Evolutionary conservation across 2,113 vertebrate species (phyloP).

Genomic region (Polypterus senegalus): DNA sequence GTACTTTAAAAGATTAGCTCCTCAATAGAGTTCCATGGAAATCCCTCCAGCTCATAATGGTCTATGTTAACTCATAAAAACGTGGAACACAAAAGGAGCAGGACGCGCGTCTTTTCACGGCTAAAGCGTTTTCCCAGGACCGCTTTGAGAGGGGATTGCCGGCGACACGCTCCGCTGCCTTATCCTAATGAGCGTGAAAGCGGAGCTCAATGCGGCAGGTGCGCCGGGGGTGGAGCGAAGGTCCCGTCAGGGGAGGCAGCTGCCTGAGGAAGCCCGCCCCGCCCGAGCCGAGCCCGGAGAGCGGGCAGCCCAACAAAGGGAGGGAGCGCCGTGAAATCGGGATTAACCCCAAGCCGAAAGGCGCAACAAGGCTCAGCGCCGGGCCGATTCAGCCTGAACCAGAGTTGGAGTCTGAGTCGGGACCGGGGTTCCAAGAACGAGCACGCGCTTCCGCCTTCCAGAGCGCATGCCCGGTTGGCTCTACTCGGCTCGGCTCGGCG

Average conservation of each 20-base stretch:
- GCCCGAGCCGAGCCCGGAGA: too few species aligned
- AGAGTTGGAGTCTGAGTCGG: too few species aligned
- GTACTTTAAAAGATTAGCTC: slow-evolving; percentile 65
- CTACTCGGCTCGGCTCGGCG: too few species aligned
- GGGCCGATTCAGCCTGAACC: too few species aligned
- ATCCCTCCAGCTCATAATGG: slow-evolving; percentile 79
- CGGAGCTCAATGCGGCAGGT: slow-evolving; percentile 54
- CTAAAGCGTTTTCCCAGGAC: slow-evolving; percentile 71
- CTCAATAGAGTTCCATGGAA: slow-evolving; percentile 78
- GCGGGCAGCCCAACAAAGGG: too few species aligned
- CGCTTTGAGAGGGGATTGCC: slow-evolving; percentile 54
- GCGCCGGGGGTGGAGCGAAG: slow-evolving; percentile 36
- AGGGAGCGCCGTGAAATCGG: too few species aligned
- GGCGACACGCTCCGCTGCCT: slow-evolving; percentile 63
- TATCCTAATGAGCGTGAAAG: slow-evolving; percentile 81
- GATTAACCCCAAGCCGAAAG: too few species aligned
- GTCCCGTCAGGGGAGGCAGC: slow-evolving; percentile 34
- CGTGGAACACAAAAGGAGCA: slow-evolving; percentile 54
- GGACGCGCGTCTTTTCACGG: slow-evolving; percentile 55
- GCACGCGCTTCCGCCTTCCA: too few species aligned
- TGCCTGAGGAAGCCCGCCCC: slow-evolving; percentile 22
- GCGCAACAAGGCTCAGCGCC: too few species aligned
- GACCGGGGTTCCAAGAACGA: too few species aligned
- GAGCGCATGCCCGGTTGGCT: too few species aligned
- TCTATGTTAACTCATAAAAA: slow-evolving; percentile 78